Evolutionary conservation across 2,797 vertebrate genomes (phyloP).

Genomic region (Apogon talboti): DNA sequence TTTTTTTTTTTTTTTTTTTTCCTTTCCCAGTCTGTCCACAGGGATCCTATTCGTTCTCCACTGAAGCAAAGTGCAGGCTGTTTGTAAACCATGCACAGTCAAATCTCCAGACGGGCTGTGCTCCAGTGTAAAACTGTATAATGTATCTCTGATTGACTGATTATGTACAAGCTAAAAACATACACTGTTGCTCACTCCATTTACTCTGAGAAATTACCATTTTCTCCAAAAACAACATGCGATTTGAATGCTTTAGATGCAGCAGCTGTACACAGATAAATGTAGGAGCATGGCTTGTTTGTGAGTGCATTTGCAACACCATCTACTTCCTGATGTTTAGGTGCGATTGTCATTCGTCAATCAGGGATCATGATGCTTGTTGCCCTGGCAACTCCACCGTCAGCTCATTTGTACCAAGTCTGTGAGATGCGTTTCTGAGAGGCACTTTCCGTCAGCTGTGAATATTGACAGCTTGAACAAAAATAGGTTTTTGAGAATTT

Average conservation of each 20-base stretch:
- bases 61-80: slow-evolving; percentile 60
- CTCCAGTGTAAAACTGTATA: slow-evolving; percentile 56
- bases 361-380: slow-evolving; percentile 57
- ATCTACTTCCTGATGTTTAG: slow-evolving; percentile 69
- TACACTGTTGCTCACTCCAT: slow-evolving; percentile 44
- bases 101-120: slow-evolving; percentile 35
- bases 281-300: slow-evolving; percentile 51
- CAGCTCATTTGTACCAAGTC: slow-evolving; percentile 48
- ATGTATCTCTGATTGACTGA: slow-evolving; percentile 65
- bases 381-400: slow-evolving; percentile 64
- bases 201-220: slow-evolving; percentile 54
- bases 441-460: slow-evolving; percentile 60
- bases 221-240: slow-evolving; percentile 34
- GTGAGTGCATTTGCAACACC: slow-evolving; percentile 37
- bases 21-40: slow-evolving; percentile 30
- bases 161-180: slow-evolving; percentile 67
- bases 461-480: slow-evolving; percentile 52
- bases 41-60: slow-evolving; percentile 53
- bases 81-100: slow-evolving; percentile 56
- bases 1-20: too few relatives aligned
- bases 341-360: slow-evolving; percentile 63
- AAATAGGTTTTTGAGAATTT: slow-evolving; percentile 30
- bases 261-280: slow-evolving; percentile 46
- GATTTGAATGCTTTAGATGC: slow-evolving; percentile 37
- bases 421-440: slow-evolving; percentile 54